Base-by-base conservation (phyloP, 2,797 vertebrate genomes). In the Choloepus didactylus region DNA sequence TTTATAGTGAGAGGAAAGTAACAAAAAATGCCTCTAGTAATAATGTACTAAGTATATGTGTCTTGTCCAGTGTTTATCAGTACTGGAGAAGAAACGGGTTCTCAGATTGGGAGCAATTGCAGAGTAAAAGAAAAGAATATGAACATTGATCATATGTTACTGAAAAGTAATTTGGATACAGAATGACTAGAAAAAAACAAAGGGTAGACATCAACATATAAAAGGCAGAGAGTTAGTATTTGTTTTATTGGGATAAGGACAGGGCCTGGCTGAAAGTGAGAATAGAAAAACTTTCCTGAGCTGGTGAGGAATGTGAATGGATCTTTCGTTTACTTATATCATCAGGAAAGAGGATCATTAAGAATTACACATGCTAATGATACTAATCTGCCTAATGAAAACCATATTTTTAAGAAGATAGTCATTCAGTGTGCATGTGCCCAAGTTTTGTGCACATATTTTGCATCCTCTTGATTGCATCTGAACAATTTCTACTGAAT, bases 131-230 rank as follows among this genome's bases (percentile, higher is more conserved):
- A 67, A 38, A 83, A 21, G 10, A 25, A 41, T 31, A 41, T 27
- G 59, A 21, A 38, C 0, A 1, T 6, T 18, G 18, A 62, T 31
- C 44, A 41, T 31, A 4, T 4, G 29, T 76, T 90, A 12, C 60
- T 67, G 0, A 51, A 29, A 56, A 9, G 51, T 23, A 16, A 84
- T 19, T 46, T 16, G 27, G 0, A 6, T 16, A 23, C 46, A 88
- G 91, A 91, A 85, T 54, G 73, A 0, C 59, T 12, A 35, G 11
- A 23, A 84, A 23, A 84, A 69, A 96, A 27, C 31, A 81, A n/a
- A 11, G 2, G 8, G 5, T 0, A 46, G 44, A 44, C 46, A 14
- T 0, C 12, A 29, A 60, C 8, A 29, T 56, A 31, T 29, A 29
- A 66, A 82, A 14, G 5, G 2, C 23, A 25, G 9, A 5, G 29